Evolutionary conservation across 2,888 invertebrate genomes (phyloP).

Genomic region (Synanthedon andrenaeformis): DNA sequence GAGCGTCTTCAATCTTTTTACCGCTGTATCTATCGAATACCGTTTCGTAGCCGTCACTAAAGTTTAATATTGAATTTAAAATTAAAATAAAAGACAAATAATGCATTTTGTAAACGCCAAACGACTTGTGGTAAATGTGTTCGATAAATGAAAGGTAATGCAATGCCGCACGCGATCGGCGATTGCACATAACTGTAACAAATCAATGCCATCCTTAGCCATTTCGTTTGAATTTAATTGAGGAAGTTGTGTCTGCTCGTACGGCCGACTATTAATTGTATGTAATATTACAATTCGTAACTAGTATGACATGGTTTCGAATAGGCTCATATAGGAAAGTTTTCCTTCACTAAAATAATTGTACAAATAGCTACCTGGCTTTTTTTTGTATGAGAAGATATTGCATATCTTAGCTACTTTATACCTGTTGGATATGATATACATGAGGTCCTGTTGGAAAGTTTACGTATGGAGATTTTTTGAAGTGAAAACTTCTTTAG

Average conservation of each 20-base stretch:
- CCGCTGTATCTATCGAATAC: constrained; percentile 39
- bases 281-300: too few relatives aligned
- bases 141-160: background rate
- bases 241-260: background rate
- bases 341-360: too few relatives aligned
- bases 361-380: too few relatives aligned
- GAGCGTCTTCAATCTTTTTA: constrained; percentile 25
- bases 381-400: too few relatives aligned
- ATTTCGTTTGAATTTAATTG: background rate
- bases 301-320: too few relatives aligned
- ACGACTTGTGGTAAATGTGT: background rate
- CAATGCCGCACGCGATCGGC: background rate
- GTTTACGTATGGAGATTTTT: too few relatives aligned
- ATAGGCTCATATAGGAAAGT: too few relatives aligned
- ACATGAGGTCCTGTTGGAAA: too few relatives aligned
- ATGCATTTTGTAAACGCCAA: constrained; percentile 11
- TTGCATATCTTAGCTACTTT: too few relatives aligned
- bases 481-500: too few relatives aligned
- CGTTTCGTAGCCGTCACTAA: constrained; percentile 17
- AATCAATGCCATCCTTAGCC: background rate
- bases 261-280: too few relatives aligned
- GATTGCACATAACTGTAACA: background rate
- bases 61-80: constrained; percentile 15
- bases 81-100: constrained; percentile 17
- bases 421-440: too few relatives aligned